phyloP scores from a whole-genome alignment of 2,888 invertebrate genomes.

The Iphiclides podalirius region DNA sequence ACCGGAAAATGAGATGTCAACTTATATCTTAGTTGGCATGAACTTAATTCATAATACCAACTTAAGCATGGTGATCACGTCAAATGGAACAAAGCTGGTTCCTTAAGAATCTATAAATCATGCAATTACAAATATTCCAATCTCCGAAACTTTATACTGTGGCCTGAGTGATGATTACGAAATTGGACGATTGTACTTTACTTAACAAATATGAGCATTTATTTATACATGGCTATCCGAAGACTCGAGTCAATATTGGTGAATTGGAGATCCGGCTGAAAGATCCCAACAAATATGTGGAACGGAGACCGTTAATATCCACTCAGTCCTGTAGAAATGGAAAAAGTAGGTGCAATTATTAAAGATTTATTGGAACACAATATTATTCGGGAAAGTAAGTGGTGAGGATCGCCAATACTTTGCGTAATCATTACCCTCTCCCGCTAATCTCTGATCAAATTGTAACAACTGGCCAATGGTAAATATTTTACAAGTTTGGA shows the following conservation, averaged over 20 bases:
- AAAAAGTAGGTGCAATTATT: conserved; percentile 33
- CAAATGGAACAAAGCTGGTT: conserved; percentile 1
- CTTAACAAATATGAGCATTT: conserved; percentile 32
- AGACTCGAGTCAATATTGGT: conserved; percentile 34
- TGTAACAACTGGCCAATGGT: conserved; percentile 28
- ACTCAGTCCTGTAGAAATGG: conserved; percentile 34
- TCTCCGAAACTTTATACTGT: conserved; percentile 17
- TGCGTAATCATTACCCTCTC: conserved; percentile 31
- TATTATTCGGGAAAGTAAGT: conserved; percentile 36
- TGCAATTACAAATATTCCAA: neutral
- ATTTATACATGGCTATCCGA: conserved; percentile 33
- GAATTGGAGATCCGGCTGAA: conserved; percentile 32
- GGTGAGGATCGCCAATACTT: conserved; percentile 34
- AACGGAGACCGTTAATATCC: conserved; percentile 6
- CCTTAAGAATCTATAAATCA: conserved; percentile 4
- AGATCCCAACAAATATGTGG: conserved; percentile 31
- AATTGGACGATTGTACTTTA: conserved; percentile 16
- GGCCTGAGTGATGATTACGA: conserved; percentile 18
- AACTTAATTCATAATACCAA: conserved; percentile 16
- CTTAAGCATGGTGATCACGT: conserved; percentile 12
- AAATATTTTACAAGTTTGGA: no score
- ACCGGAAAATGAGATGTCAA: conserved; percentile 21
- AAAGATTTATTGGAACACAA: conserved; percentile 33
- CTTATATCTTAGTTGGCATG: conserved; percentile 21
- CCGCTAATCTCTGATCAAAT: conserved; percentile 35